These are phyloP conservation scores for Gadopsis bispinosus DNA, from an alignment of 2,797 vertebrate species.

Conservation along the genomic window DNA sequence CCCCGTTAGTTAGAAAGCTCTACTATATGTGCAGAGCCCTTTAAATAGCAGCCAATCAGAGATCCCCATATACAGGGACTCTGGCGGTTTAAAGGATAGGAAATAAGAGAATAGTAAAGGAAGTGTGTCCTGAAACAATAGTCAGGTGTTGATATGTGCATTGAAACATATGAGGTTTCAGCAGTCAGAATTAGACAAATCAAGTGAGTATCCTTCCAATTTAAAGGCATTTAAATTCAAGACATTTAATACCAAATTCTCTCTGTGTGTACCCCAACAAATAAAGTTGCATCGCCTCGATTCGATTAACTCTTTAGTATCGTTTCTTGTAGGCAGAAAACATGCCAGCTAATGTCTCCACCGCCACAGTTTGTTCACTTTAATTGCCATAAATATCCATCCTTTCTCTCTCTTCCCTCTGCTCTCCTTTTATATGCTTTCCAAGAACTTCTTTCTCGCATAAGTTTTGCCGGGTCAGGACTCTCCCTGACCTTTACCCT, in stretches of 20 bases:
- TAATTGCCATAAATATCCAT: not conserved
- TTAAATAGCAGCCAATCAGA: not conserved
- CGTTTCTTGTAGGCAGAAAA: not conserved
- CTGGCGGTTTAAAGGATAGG: too few relatives aligned
- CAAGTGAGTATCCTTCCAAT: too few relatives aligned
- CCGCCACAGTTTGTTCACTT: not conserved
- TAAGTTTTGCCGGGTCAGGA: not conserved
- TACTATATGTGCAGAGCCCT: not conserved
- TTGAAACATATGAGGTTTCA: too few relatives aligned
- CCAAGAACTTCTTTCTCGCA: not conserved
- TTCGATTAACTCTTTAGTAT: not conserved
- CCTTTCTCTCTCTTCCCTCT: not conserved
- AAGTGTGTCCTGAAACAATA: too few relatives aligned
- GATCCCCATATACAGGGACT: not conserved
- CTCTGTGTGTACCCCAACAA: too few relatives aligned
- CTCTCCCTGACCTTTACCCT: slow-evolving; percentile 33
- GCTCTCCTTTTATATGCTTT: not conserved
- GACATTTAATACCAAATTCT: too few relatives aligned
- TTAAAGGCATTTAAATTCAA: too few relatives aligned
- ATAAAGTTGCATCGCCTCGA: too few relatives aligned
- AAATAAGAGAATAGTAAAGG: too few relatives aligned
- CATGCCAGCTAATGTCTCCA: not conserved
- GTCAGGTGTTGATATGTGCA: too few relatives aligned
- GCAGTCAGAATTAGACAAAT: too few relatives aligned
- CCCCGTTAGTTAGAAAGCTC: too few relatives aligned